A percentile compares a stretch with the other conserved stretches of the same genome.
These are phyloP conservation scores for Eudyptes chrysolophus DNA, from an alignment of 2,113 vertebrate species.

Conservation along the genomic window DNA sequence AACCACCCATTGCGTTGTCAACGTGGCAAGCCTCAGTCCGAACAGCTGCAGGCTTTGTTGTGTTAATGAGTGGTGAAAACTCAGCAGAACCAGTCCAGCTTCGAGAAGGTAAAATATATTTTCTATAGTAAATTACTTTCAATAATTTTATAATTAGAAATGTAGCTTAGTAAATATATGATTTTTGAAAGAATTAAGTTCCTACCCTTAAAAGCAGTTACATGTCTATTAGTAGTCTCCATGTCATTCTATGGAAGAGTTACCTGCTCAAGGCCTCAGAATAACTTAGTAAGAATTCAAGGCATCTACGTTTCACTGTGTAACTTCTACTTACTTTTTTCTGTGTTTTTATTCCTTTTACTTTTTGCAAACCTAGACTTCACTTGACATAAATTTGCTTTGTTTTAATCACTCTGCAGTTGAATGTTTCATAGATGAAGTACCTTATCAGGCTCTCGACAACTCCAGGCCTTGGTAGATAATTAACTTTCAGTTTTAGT, in stretches of 20 bases:
- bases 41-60: slow-evolving; percentile 84
- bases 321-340: not conserved
- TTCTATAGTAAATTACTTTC: slow-evolving; percentile 23
- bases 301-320: not conserved
- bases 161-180: not conserved
- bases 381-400: not conserved
- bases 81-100: slow-evolving; percentile 78
- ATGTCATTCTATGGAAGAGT: not conserved
- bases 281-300: not conserved
- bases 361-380: not conserved
- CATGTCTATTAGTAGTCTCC: not conserved
- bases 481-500: not conserved
- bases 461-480: not conserved
- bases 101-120: slow-evolving; percentile 76
- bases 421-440: not conserved
- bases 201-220: not conserved
- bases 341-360: not conserved
- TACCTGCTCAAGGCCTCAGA: not conserved
- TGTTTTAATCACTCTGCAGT: not conserved
- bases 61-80: slow-evolving; percentile 95
- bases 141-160: not conserved
- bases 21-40: slow-evolving; percentile 91
- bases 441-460: not conserved
- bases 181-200: not conserved
- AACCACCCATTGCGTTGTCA: slow-evolving; percentile 96